phyloP scores from a whole-genome alignment of 2,113 vertebrate species.

The Cervus canadensis region DNA sequence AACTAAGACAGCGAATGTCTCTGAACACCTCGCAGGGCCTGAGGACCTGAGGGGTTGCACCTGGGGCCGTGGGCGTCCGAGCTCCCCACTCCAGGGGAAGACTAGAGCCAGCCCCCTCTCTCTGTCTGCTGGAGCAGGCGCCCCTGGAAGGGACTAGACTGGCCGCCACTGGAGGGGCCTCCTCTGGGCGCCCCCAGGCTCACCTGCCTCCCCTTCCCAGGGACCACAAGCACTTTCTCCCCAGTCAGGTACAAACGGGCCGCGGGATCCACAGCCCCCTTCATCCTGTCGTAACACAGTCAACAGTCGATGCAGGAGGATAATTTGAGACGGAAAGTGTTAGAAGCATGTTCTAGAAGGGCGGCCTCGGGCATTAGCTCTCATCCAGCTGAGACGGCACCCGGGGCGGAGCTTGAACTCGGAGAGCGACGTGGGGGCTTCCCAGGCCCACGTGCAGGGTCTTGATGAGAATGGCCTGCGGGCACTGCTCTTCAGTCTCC shows the following conservation, averaged over 20 bases:
- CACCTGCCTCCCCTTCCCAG: rapidly evolving
- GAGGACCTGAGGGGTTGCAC: rapidly evolving
- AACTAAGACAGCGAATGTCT: rapidly evolving
- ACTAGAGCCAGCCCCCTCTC: rapidly evolving
- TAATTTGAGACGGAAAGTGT: rapidly evolving
- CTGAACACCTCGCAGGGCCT: rapidly evolving
- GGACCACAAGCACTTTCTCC: background rate
- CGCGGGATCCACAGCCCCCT: rapidly evolving
- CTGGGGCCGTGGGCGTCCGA: rapidly evolving
- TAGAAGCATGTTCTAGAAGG: rapidly evolving
- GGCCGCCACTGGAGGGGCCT: rapidly evolving
- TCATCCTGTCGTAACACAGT: too few species aligned
- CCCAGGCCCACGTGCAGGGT: rapidly evolving
- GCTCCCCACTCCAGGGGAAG: background rate
- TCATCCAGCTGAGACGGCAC: rapidly evolving
- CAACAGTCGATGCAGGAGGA: rapidly evolving
- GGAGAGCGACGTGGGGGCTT: rapidly evolving
- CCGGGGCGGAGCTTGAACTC: rapidly evolving
- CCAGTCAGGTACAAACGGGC: rapidly evolving
- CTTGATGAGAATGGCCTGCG: rapidly evolving
- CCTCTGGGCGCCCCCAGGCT: rapidly evolving
- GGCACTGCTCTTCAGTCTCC: rapidly evolving
- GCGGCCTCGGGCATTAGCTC: rapidly evolving
- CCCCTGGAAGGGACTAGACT: rapidly evolving
- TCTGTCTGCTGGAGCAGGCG: too few species aligned